These are phyloP conservation scores for Dissostichus mawsoni DNA, from an alignment of 2,113 vertebrate species.

Conservation along the genomic window DNA sequence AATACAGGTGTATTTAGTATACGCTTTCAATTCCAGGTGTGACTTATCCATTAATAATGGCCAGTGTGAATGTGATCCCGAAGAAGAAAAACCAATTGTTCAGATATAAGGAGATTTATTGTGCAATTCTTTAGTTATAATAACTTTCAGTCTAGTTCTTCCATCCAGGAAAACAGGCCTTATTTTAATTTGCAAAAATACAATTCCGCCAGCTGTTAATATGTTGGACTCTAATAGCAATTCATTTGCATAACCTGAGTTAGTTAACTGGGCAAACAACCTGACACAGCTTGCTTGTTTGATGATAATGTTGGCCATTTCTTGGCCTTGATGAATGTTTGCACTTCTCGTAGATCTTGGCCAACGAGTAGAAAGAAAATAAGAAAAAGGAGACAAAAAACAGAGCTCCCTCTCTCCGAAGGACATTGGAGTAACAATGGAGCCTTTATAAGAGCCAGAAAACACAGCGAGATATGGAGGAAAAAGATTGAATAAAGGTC, in stretches of 20 bases:
- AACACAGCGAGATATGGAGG: background rate
- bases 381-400: slow-evolving; percentile 21
- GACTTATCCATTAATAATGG: too few species aligned
- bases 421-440: slow-evolving; percentile 30
- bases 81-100: slow-evolving; percentile 2
- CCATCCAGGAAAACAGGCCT: background rate
- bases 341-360: slow-evolving; percentile 35
- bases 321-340: slow-evolving; percentile 22
- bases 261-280: slow-evolving; percentile 23
- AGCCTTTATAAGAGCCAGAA: slow-evolving; percentile 38
- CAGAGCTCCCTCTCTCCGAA: slow-evolving; percentile 7
- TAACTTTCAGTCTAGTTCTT: background rate
- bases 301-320: slow-evolving; percentile 17
- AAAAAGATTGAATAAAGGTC: slow-evolving; percentile 19
- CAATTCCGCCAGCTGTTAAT: background rate
- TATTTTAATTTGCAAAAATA: background rate
- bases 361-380: slow-evolving; percentile 23
- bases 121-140: background rate
- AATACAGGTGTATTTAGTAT: background rate
- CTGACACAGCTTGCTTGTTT: slow-evolving; percentile 22
- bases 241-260: slow-evolving; percentile 1
- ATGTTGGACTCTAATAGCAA: background rate
- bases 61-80: background rate
- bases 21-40: too few species aligned
- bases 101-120: background rate